Evolutionary conservation across 2,888 invertebrate species (phyloP).

Genomic region (Peribatodes rhomboidaria): DNA sequence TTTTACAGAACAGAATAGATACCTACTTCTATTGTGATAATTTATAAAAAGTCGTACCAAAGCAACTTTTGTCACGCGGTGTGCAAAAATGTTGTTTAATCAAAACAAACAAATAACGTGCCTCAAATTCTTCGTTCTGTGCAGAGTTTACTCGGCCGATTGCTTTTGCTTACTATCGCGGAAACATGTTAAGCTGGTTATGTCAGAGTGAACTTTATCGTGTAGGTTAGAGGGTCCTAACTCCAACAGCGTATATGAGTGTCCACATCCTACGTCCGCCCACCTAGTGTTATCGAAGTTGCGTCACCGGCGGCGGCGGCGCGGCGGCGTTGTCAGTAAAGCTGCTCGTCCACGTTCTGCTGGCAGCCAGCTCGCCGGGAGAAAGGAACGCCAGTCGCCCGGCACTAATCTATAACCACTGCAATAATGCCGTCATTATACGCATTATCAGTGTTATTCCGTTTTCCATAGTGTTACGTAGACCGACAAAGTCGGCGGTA

Average conservation of each 20-base stretch:
- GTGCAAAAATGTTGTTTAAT: conserved; percentile 11
- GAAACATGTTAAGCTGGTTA: conserved; percentile 2
- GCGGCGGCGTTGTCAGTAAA: too few relatives aligned
- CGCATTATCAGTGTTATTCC: conserved; percentile 30
- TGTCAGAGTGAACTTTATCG: not conserved
- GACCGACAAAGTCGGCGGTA: not conserved
- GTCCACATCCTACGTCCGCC: conserved; percentile 30
- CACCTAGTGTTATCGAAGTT: conserved; percentile 38
- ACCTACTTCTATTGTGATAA: not conserved
- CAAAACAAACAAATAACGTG: conserved; percentile 18
- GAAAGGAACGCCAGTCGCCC: conserved; percentile 38
- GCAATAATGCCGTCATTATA: conserved; percentile 28
- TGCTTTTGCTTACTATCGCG: conserved; percentile 13
- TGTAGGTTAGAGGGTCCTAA: not conserved
- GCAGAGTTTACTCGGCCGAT: conserved; percentile 16
- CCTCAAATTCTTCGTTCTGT: conserved; percentile 15
- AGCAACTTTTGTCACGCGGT: not conserved
- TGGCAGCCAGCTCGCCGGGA: conserved; percentile 11
- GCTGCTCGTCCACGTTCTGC: not conserved
- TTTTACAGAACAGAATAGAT: not conserved
- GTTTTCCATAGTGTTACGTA: conserved; percentile 8
- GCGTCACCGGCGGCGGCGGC: conserved; percentile 42
- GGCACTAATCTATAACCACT: conserved; percentile 37
- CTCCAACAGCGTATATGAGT: not conserved
- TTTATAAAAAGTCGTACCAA: not conserved